Base-by-base conservation (phyloP, 1,140 invertebrate genomes). In the Elysia chlorotica region DNA sequence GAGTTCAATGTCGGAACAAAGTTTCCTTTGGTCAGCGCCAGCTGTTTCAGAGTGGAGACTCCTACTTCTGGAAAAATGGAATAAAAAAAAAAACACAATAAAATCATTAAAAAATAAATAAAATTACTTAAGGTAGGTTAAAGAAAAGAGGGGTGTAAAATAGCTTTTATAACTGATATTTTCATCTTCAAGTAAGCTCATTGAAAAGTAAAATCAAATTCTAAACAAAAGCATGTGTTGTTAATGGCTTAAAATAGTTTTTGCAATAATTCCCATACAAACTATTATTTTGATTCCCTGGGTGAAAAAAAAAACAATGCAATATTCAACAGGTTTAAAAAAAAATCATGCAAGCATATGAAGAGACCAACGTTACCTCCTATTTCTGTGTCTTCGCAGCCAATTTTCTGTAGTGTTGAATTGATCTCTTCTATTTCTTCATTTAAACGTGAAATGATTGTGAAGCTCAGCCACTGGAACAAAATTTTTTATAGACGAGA, bases 401-500 rank as follows among this genome's bases (percentile, higher is more conserved):
- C 92, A 28, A 92, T 91, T 73, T 90, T 90, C 36, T 91, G 86
- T 54, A 95, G 88, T 21, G 90, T 87, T 31, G 89, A 87, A 82
- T 94, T 92, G 23, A 94, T 90, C 67, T 86, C 86, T 59, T 92
- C 89, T 74, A 95, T 94, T 88, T 94, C 93, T 54, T 86, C 86
- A 0, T 91, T 89, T 25, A 95, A 81, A 56, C 92, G 88, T 78
- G 91, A 89, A 21, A 95, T 84, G 71, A 95, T 92, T 3, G 93
- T 94, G 78, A 91, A 90, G 41, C 92, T 92, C 53, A 95, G 90
- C 93, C 93, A 95, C 92, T 93, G 80, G 75, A 54, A 56, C n/a
- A n/a, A n/a, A n/a, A n/a, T n/a, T n/a, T n/a, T n/a, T n/a, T n/a
- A n/a, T n/a, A n/a, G n/a, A n/a, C n/a, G 5, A 65, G 62, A n/a